Conservation (phyloP, 2,888 invertebrate species). For the Bombylius discolor region DNA sequence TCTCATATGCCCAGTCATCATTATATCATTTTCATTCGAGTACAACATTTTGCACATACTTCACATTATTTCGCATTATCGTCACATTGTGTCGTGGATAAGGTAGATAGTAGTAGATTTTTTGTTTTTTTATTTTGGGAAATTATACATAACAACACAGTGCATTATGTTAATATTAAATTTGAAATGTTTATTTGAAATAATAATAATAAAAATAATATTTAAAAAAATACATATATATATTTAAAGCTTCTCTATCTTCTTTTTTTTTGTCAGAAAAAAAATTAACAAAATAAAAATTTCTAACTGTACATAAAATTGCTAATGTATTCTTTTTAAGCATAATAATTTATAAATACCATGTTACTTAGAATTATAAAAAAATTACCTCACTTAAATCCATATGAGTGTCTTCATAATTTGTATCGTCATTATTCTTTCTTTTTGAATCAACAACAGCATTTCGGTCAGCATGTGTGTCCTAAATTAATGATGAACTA, state of each 20-base stretch:
- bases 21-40: neutral
- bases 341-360: no score
- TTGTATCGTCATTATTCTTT: constrained; percentile 41
- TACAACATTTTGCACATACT: neutral
- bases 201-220: constrained; percentile 7
- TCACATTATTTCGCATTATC: constrained; percentile 1
- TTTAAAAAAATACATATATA: neutral
- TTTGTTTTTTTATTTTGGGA: constrained; percentile 8
- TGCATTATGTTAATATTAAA: constrained; percentile 18
- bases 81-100: constrained; percentile 9
- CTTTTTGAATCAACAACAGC: constrained; percentile 26
- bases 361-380: neutral
- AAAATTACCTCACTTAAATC: constrained; percentile 58
- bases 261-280: neutral
- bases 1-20: neutral
- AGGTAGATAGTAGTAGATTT: constrained; percentile 11
- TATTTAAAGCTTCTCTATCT: neutral
- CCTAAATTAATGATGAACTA: constrained; percentile 35
- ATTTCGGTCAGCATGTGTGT: neutral
- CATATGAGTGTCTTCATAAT: constrained; percentile 67
- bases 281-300: no score
- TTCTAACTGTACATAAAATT: no score
- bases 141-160: constrained; percentile 19
- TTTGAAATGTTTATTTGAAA: constrained; percentile 7
- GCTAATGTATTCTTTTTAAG: no score